These are phyloP conservation scores for Nyctibius grandis DNA, from an alignment of 2,797 vertebrate species.

Conservation along the genomic window DNA sequence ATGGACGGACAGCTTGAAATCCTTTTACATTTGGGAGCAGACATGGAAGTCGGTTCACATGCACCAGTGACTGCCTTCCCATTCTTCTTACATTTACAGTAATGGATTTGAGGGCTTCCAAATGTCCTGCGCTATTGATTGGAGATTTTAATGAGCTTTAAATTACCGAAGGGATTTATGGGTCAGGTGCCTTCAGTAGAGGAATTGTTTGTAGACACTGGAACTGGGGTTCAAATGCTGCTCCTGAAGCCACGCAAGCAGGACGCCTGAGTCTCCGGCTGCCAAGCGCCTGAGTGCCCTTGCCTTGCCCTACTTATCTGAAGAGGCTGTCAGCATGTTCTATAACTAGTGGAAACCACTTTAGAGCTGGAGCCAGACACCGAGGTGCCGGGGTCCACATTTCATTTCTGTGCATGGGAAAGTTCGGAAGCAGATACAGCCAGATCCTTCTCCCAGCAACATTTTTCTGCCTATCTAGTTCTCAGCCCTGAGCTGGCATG, in stretches of 20 bases:
- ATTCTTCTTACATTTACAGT: not conserved
- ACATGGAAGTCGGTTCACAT: not conserved
- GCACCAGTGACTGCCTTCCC: not conserved
- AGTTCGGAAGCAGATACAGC: not conserved
- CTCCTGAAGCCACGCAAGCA: not conserved
- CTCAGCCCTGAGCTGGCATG: constrained; percentile 15
- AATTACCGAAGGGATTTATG: not conserved
- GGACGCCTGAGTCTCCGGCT: not conserved
- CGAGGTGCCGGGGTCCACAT: constrained; percentile 61
- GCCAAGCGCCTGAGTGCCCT: constrained; percentile 52
- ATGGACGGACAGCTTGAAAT: accelerated
- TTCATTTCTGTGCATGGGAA: constrained; percentile 59
- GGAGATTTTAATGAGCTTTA: constrained; percentile 3
- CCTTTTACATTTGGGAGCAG: not conserved
- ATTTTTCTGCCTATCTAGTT: constrained; percentile 32
- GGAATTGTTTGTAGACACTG: not conserved
- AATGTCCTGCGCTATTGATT: constrained; percentile 15
- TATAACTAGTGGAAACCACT: constrained; percentile 65
- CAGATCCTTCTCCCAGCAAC: constrained; percentile 32
- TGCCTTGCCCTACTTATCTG: constrained; percentile 66
- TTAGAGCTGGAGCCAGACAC: constrained; percentile 67
- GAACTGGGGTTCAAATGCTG: not conserved
- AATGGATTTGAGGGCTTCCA: not conserved
- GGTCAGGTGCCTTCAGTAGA: not conserved
- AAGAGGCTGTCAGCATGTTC: constrained; percentile 66